Percentiles rank a stretch among this genome's conserved stretches.
Conservation (phyloP, 2,113 vertebrate genomes). For the Megatriorchis doriae region DNA sequence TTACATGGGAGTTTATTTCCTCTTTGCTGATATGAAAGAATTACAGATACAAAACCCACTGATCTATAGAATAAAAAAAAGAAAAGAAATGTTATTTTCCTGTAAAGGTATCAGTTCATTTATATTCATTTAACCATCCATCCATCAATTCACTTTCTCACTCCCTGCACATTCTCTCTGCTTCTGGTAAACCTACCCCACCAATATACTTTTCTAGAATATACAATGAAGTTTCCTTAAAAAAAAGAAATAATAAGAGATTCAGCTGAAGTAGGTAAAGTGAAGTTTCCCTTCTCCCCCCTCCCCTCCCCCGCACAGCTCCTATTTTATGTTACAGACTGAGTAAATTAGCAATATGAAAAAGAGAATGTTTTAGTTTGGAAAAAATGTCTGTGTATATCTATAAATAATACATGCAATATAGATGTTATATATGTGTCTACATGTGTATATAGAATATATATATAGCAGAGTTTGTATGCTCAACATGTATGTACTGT, state of each 20-base stretch:
- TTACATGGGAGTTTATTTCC: conserved; percentile 92
- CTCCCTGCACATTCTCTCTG: conserved; percentile 77
- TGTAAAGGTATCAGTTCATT: conserved; percentile 87
- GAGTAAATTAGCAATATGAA: conserved; percentile 10
- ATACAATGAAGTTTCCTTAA: conserved; percentile 73
- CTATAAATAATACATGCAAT: neutral
- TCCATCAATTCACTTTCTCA: conserved; percentile 83
- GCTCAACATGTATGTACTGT: neutral
- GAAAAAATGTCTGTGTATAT: neutral
- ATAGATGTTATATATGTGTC: neutral
- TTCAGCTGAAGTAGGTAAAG: conserved; percentile 39
- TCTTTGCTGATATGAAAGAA: conserved; percentile 86
- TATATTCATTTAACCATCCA: conserved; percentile 89
- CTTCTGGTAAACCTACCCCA: conserved; percentile 73
- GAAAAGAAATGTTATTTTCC: conserved; percentile 84
- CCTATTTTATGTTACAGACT: neutral
- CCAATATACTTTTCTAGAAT: conserved; percentile 73
- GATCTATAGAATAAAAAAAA: conserved; percentile 86
- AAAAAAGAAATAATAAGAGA: conserved; percentile 56
- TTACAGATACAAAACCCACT: conserved; percentile 83
- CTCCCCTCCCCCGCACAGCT: neutral
- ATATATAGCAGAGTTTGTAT: neutral
- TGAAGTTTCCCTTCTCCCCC: neutral
- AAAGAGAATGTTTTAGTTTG: neutral
- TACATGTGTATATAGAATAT: neutral